Conservation (phyloP, 2,113 vertebrate species). For the Trogon melanurus region DNA sequence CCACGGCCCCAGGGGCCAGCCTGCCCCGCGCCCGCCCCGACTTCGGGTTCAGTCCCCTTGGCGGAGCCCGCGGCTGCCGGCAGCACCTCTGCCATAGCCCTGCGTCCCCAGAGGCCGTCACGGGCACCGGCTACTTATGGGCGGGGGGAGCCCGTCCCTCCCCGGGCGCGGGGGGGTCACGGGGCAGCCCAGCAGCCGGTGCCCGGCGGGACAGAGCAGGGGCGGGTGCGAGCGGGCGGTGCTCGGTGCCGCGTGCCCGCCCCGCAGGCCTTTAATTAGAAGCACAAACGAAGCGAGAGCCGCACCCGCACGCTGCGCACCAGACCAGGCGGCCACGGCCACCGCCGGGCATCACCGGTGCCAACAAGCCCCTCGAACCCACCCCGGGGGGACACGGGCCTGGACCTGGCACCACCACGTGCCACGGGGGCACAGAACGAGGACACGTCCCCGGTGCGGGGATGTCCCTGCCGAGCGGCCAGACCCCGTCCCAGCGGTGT, state of each 20-base stretch:
- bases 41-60: neutral
- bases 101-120: neutral
- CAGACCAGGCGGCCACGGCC: neutral
- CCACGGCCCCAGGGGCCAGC: neutral
- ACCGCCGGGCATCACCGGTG: neutral
- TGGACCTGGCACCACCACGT: neutral
- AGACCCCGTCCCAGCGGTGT: neutral
- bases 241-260: neutral
- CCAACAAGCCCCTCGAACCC: neutral
- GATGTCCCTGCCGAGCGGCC: neutral
- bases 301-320: neutral
- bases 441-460: rapidly evolving
- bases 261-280: neutral
- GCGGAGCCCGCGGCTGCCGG: rapidly evolving
- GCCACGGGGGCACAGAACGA: neutral
- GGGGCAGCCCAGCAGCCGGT: neutral
- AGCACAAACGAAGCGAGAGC: neutral
- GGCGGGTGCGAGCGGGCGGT: neutral
- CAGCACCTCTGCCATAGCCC: neutral
- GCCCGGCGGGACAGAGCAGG: neutral
- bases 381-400: rapidly evolving
- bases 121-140: neutral
- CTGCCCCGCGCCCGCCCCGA: rapidly evolving
- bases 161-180: neutral
- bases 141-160: neutral